Conservation (phyloP, 2,888 invertebrate genomes). For the Quadriops clusia region DNA sequence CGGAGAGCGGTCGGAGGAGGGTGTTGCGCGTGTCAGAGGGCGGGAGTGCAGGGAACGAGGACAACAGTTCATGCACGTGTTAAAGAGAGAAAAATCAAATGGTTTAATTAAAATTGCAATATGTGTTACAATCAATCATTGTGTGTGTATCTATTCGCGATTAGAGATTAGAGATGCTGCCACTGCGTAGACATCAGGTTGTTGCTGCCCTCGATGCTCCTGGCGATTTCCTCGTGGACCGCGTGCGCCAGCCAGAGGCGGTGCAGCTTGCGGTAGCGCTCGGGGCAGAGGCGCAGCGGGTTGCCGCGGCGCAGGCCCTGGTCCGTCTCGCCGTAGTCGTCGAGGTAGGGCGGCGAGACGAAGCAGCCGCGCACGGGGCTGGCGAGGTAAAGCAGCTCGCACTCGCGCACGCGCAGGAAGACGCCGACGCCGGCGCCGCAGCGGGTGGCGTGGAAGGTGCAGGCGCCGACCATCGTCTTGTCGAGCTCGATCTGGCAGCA, state of each 20-base stretch:
- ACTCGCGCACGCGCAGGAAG: slow-evolving; percentile 83
- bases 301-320: slow-evolving; percentile 92
- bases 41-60: too few relatives aligned
- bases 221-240: slow-evolving; percentile 85
- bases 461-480: slow-evolving; percentile 76
- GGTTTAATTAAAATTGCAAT: too few relatives aligned
- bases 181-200: slow-evolving; percentile 75
- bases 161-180: slow-evolving; percentile 88
- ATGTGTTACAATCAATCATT: too few relatives aligned
- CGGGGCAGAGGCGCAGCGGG: slow-evolving; percentile 75
- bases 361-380: slow-evolving; percentile 79
- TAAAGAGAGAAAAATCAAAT: too few relatives aligned
- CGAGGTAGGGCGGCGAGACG: slow-evolving; percentile 88
- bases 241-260: slow-evolving; percentile 86
- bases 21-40: too few relatives aligned
- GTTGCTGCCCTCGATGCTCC: slow-evolving; percentile 69
- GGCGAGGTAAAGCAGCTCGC: slow-evolving; percentile 81
- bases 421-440: slow-evolving; percentile 91
- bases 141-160: too few relatives aligned
- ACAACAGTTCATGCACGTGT: too few relatives aligned
- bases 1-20: too few relatives aligned
- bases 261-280: slow-evolving; percentile 76
- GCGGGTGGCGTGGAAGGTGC: slow-evolving; percentile 77
- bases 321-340: slow-evolving; percentile 96
- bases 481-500: slow-evolving; percentile 88